Conservation (phyloP, 2,888 invertebrate genomes). For the Meghimatium bilineatum region DNA sequence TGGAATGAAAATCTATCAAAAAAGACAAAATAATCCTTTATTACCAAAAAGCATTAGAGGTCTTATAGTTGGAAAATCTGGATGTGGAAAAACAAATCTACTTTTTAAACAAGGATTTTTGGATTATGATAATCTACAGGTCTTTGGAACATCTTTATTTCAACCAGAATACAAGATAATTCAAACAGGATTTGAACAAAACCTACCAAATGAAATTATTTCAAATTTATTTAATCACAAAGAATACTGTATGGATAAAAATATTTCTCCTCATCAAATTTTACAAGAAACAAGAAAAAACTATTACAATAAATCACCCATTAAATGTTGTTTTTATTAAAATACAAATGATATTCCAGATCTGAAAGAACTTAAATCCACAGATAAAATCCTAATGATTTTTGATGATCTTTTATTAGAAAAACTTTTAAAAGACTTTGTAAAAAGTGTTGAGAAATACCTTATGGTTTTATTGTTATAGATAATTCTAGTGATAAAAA, state of each 20-base stretch:
- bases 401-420: conserved; percentile 23
- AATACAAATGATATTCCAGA: conserved; percentile 8
- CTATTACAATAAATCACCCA: neutral
- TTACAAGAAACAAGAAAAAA: conserved; percentile 1
- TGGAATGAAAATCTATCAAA: neutral
- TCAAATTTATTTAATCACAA: neutral
- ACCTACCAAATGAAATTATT: conserved; percentile 34
- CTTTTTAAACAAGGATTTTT: neutral
- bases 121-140: conserved; percentile 44
- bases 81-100: conserved; percentile 44
- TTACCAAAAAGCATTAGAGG: neutral
- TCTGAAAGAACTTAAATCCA: neutral
- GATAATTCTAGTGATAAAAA: conserved; percentile 25
- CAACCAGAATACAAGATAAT: conserved; percentile 48
- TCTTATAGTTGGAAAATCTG: neutral
- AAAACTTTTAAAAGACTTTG: conserved; percentile 16
- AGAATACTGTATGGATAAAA: neutral
- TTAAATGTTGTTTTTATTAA: conserved; percentile 19
- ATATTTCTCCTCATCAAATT: neutral
- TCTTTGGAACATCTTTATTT: conserved; percentile 50
- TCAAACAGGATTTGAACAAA: conserved; percentile 26
- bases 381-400: conserved; percentile 5
- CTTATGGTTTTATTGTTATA: conserved; percentile 15
- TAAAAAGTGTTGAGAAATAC: conserved; percentile 11
- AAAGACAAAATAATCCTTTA: conserved; percentile 2